phyloP scores from a whole-genome alignment of 2,888 invertebrate genomes.

The Panopea generosa region DNA sequence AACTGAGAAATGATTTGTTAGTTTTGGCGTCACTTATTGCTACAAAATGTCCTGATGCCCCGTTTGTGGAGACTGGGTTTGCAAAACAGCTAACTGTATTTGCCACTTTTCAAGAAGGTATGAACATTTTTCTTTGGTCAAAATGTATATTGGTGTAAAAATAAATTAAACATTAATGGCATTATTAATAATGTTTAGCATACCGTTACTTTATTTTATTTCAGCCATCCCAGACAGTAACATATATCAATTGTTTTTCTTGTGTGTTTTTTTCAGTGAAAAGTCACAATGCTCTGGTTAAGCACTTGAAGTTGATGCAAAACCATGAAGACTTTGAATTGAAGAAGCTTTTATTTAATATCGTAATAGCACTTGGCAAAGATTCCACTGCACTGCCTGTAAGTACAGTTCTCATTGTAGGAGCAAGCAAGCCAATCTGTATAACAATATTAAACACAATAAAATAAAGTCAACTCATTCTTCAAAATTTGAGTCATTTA shows the following conservation, averaged over 20 bases:
- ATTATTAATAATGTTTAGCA: too few species aligned
- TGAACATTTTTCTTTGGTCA: background rate
- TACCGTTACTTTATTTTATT: too few species aligned
- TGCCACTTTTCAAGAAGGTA: conserved; percentile 85
- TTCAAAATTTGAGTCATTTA: too few species aligned
- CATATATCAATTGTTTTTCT: too few species aligned
- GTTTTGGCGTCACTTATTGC: conserved; percentile 82
- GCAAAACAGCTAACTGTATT: conserved; percentile 84
- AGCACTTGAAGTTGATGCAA: conserved; percentile 81
- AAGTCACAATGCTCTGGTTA: conserved; percentile 83
- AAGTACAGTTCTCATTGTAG: too few species aligned
- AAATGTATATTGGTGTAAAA: too few species aligned
- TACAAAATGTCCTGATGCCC: conserved; percentile 76
- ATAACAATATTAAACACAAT: too few species aligned
- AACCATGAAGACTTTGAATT: conserved; percentile 85
- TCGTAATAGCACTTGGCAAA: conserved; percentile 81
- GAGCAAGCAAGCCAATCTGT: too few species aligned
- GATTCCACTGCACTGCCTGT: conserved; percentile 71
- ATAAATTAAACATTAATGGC: too few species aligned
- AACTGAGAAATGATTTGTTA: conserved; percentile 84
- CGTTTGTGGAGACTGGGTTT: conserved; percentile 85
- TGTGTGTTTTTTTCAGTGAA: conserved; percentile 78
- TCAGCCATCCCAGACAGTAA: too few species aligned
- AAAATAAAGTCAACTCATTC: too few species aligned
- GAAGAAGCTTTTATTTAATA: conserved; percentile 84